Percentiles rank a stretch among this genome's conserved stretches.
Conservation (phyloP, 2,113 vertebrate species). For the Nerophis ophidion region DNA sequence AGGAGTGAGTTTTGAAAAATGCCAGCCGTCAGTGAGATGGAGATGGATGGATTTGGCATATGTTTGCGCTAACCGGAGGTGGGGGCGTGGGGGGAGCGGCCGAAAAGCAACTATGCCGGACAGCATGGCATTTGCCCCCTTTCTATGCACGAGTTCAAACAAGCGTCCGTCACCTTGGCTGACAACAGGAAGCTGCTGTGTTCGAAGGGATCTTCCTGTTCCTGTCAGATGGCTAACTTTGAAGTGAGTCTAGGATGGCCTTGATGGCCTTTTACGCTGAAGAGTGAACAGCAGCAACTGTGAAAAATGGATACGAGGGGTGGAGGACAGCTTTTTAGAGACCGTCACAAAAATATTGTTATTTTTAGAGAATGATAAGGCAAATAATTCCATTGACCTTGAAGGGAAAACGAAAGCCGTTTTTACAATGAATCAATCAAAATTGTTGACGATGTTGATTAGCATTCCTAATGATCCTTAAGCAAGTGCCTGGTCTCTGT, state of each 20-base stretch:
- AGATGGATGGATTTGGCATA: constrained; percentile 60
- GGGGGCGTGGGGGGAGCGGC: constrained; percentile 29
- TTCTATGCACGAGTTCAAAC: constrained; percentile 61
- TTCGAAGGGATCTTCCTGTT: constrained; percentile 69
- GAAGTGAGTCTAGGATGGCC: constrained; percentile 61
- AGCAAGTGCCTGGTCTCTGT: too few species aligned
- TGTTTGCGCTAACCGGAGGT: constrained; percentile 49
- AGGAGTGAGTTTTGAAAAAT: constrained; percentile 54
- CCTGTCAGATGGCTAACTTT: constrained; percentile 68
- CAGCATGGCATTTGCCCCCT: constrained; percentile 56
- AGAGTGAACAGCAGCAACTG: constrained; percentile 37
- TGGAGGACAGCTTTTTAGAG: constrained; percentile 42
- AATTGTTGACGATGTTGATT: too few species aligned
- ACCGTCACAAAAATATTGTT: constrained; percentile 48
- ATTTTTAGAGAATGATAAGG: constrained; percentile 57
- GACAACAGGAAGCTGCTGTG: constrained; percentile 73
- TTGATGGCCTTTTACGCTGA: constrained; percentile 58
- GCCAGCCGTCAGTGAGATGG: constrained; percentile 57
- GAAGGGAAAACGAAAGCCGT: constrained; percentile 40
- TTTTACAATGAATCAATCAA: constrained; percentile 26
- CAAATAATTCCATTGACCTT: constrained; percentile 43
- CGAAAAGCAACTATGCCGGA: constrained; percentile 44
- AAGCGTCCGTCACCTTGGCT: constrained; percentile 69
- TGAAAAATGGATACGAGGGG: constrained; percentile 46
- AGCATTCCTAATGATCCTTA: too few species aligned